Evolutionary conservation across 2,113 vertebrate species (phyloP).

Genomic region (Mobula hypostoma): DNA sequence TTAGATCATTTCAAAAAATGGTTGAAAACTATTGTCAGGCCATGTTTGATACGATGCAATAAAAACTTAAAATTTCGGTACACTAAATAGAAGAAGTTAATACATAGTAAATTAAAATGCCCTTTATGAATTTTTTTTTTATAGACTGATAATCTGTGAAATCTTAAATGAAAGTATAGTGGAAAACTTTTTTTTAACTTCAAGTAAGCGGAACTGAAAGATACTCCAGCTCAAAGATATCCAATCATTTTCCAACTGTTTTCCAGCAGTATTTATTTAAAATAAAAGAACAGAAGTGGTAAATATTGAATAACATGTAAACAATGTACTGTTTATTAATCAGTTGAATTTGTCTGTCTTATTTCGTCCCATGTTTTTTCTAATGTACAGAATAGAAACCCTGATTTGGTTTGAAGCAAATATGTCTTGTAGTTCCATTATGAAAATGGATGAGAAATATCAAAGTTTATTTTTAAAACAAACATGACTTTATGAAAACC

Average conservation of each 20-base stretch:
- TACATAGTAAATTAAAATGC: background rate
- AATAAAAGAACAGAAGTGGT: background rate
- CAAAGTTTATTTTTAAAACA: background rate
- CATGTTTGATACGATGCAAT: background rate
- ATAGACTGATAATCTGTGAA: background rate
- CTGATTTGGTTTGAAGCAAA: background rate
- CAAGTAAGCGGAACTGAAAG: background rate
- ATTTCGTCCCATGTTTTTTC: constrained; percentile 25
- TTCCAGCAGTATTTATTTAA: background rate
- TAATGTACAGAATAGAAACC: background rate
- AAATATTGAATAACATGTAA: background rate
- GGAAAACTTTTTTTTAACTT: background rate
- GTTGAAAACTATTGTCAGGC: too few species aligned
- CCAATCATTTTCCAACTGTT: background rate
- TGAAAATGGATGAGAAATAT: background rate
- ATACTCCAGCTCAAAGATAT: background rate
- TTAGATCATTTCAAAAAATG: background rate
- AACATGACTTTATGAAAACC: background rate
- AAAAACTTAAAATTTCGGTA: background rate
- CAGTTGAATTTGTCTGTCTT: background rate
- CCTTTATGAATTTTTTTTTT: background rate
- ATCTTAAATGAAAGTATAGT: background rate
- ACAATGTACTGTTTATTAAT: background rate
- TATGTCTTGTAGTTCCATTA: background rate
- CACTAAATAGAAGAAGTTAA: background rate